Evolutionary conservation across 2,113 vertebrate species (phyloP), one percentile per base, ranked within the genome.

Genomic region (Eidolon helvum): DNA sequence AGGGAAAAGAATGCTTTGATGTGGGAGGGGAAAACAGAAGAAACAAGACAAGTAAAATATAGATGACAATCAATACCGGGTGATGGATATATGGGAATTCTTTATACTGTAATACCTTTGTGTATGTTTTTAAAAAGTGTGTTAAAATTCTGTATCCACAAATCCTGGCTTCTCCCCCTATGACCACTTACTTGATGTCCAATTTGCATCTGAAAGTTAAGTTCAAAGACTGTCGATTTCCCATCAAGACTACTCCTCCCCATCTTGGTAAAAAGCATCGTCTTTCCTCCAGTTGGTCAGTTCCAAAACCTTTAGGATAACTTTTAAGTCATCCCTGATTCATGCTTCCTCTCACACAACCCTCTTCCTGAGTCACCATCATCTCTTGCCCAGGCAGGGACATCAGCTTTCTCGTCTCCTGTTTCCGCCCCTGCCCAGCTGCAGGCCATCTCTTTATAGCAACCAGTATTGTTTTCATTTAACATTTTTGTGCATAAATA

Each of bases 311-410:
- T 66, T 40, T 21, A 59, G 75, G 74, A 26, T 24, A 40, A 66
- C 69, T 65, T 22, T 38, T 21, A 53, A 87, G 68, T 83, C 59
- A 83, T 35, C 61, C 48, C 80, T 95, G 96, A 95, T 30, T 97
- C 95, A 94, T 10, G 61, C 89, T 89, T 98, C 96, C 91, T 80
- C 40, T 90, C 48, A 19, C 38, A 45, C 43, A 69, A 16, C 21
- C 65, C 48, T 79, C 82, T 50, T 59, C 65, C 83, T 71, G 24
- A 48, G 84, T 55, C 90, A 48, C 53, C 19, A 18, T 16, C 68
- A 10, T 53, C 50, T 86, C 78, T 35, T 4, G 1, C n/a, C 63
- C 59, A 10, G 75, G 38, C 35, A 48, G 50, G 48, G 28, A 28
- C 63, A 45, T 4, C 8, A 30, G 21, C 50, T 33, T 53, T 59